phyloP scores from a whole-genome alignment of 2,888 invertebrate species.

The Drosophila anomalata region DNA sequence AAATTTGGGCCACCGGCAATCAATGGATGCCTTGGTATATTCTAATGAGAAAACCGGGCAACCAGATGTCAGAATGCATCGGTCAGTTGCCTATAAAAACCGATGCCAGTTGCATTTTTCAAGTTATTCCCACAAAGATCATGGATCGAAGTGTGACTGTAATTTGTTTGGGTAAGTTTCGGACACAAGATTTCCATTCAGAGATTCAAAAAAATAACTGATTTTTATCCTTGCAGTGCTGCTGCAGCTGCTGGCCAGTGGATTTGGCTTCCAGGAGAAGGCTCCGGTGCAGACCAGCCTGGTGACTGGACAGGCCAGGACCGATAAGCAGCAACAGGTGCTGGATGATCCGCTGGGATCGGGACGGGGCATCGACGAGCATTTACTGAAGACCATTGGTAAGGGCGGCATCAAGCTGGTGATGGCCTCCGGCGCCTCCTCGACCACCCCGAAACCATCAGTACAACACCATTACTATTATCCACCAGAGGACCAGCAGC shows the following conservation, averaged over 20 bases:
- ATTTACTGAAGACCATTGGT: slow-evolving; percentile 60
- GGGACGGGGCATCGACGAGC: slow-evolving; percentile 59
- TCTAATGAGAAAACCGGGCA: slow-evolving; percentile 67
- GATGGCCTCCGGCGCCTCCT: slow-evolving; percentile 38
- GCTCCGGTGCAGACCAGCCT: slow-evolving; percentile 47
- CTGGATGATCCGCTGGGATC: slow-evolving; percentile 47
- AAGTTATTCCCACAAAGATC: slow-evolving; percentile 49
- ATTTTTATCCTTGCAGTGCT: slow-evolving; percentile 38
- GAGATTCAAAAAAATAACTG: background rate
- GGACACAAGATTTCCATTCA: background rate
- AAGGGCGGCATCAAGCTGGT: slow-evolving; percentile 70
- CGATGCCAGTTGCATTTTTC: slow-evolving; percentile 12
- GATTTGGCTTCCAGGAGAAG: slow-evolving; percentile 60
- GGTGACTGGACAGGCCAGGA: slow-evolving; percentile 44
- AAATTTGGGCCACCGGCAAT: slow-evolving; percentile 37
- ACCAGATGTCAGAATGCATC: slow-evolving; percentile 49
- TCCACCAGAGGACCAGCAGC: slow-evolving; percentile 62
- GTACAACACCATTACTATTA: slow-evolving; percentile 70
- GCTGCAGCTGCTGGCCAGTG: slow-evolving; percentile 43
- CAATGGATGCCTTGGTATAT: slow-evolving; percentile 43
- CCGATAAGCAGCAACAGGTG: slow-evolving; percentile 49
- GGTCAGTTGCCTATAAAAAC: slow-evolving; percentile 47
- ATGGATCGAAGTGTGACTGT: slow-evolving; percentile 57
- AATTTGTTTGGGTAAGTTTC: slow-evolving; percentile 57
- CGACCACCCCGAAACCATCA: slow-evolving; percentile 56